Evolutionary conservation across 1,140 invertebrate genomes (phyloP), one percentile per base, ranked within the genome.

Genomic region (Pseudomyrmex sp.): DNA sequence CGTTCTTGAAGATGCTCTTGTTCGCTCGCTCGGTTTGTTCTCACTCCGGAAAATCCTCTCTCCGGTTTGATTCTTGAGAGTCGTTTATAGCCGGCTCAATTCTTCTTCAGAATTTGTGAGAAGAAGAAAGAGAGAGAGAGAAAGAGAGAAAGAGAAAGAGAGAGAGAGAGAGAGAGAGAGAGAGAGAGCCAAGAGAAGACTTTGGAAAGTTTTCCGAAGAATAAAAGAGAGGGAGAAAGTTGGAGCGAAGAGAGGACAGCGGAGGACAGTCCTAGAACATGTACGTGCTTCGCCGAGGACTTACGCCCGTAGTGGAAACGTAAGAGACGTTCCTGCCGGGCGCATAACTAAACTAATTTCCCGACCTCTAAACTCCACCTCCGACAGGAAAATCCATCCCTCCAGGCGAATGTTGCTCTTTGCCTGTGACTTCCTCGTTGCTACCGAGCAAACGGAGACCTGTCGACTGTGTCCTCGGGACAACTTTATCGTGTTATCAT

Each of bases 331-430:
- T 87, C 91, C 90, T 92, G 91, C 89, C 89, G 79, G 89, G 87
- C 88, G 91, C 90, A 92, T 93, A 93, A 93, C 92, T 92, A 93
- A 93, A 93, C 92, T 93, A 93, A 93, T 93, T 93, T 92, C 88
- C 90, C 83, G 88, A 90, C 88, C 90, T 91, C 88, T 82, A 89
- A 91, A 90, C 90, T 87, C 85, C 85, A 85, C 73, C 83, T 80
- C 73, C 80, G 77, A 86, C 83, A 85, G 82, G 84, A 86, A 89
- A 91, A 91, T 84, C 79, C 80, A 89, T 85, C 86, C 86, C 88
- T 83, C 48, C 75, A 61, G 86, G 89, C 89, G 70, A 86, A 86
- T 87, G 90, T 91, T 92, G 90, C 88, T 92, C 86, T 89, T 91
- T 90, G 85, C 89, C 72, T 63, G 65, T 52, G 76, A 83, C 87